Evolutionary conservation across 2,797 vertebrate genomes (phyloP), one percentile per base, ranked within the genome.

Genomic region (Botia almorhae): DNA sequence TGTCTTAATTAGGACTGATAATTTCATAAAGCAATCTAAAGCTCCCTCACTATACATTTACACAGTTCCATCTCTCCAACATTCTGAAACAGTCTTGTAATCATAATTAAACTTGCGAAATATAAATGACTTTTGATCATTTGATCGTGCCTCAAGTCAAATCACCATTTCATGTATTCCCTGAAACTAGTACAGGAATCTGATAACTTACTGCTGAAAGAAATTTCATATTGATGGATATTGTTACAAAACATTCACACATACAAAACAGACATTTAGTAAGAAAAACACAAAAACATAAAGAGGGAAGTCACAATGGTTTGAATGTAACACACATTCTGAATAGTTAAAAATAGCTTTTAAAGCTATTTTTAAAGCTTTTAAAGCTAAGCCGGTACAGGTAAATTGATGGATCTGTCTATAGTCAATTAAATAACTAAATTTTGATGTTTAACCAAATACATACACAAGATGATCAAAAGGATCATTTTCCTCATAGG

Each of bases 131-230:
- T 64, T 13, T 12, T 61, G 17, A 58, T 61, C 4, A 36, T 78
- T 23, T 50, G 76, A 78, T 68, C 67, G 60, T 33, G 53, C 11
- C 55, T 60, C 65, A 19, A 56, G 64, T 58, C 21, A 60, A 58
- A 19, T 60, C 2, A 26, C 12, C 2, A n/a, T 53, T 26, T n/a
- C 48, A 23, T 13, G 11, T 53, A 53, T 21, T 39, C 8, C 6
- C 23, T 68, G 14, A 36, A 68, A 76, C 14, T 4, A 3, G 11
- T 11, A 29, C 23, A 39, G 29, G 67, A 76, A n/a, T 68, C 36
- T 55, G 63, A 56, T 13, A 43, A 29, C 33, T 56, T 8, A 17
- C 33, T 17, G 29, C 50, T 67, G 14, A 1, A 19, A 76, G 19
- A 76, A n/a, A 23, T 19, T 60, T 60, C 56, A 11, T 23, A 23